Base-by-base conservation (phyloP, 2,113 vertebrate genomes). In the Diadophis punctatus region DNA sequence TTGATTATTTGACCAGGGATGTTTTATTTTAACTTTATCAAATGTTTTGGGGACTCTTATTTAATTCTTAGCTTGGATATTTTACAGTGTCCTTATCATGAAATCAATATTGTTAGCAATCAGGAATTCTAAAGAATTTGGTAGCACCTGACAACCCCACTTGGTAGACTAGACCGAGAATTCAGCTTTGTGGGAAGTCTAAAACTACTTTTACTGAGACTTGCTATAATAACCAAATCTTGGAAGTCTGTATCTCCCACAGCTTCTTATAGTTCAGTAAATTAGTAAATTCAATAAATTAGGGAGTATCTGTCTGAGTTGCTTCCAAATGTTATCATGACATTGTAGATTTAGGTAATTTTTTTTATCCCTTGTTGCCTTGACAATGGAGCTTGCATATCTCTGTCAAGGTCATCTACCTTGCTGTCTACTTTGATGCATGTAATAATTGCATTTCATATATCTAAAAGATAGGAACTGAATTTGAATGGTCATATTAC, bases 381-480 rank as follows among this genome's bases (percentile, higher is more conserved):
- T 80, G 34, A 80, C 74, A 80, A 80, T 80, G 34, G 16, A 80
- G 74, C 74, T 80, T 43, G 34, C 18, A 22, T 43, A 43, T 80
- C 18, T 43, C 74, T 34, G 22, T 80, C 74, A 80, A 80, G 74
- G 74, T 80, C 18, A 39, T 43, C 34, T 80, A 3, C 68, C 34
- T 80, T 43, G 34, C n/a, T 80, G 68, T 80, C 34, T 39, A 80
- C 27, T 86, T 91, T 63, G 11, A 86, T 60, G 14, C n/a, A 46
- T 63, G 11, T n/a, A 87, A 58, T 63, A 49, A 87, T 63, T 87
- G 6, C 56, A 52, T 63, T 87, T 51, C 56, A 87, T 92, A 94
- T 53, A 4, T 60, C 51, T 86, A 8, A 91, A 90, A 30, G 58
- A 34, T 58, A 93, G 92, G 49, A 94, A 92, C 87, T 92, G 3